Base-by-base conservation (phyloP, 2,113 vertebrate species). In the Holacanthus passer region DNA sequence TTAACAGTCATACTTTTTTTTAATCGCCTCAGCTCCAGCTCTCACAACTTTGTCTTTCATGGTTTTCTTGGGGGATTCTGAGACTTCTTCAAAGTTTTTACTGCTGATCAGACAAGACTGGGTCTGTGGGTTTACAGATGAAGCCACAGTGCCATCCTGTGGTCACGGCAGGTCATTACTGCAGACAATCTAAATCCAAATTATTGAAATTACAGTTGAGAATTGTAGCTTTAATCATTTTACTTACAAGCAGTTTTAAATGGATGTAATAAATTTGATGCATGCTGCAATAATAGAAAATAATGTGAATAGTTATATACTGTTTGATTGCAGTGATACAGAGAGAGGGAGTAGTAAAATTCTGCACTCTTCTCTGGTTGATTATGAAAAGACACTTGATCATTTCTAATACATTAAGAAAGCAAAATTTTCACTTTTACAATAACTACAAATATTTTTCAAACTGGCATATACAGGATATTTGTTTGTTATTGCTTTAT, bases 61-160 rank as follows among this genome's bases (percentile, higher is more conserved):
- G 73, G 79, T 80, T 85, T 93, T 89, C 87, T 88, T 86, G 43
- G 78, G 71, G 78, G 37, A 83, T 81, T 83, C 73, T 45, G 73
- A 87, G 69, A 77, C 84, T 90, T 91, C 74, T 81, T 91, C 64
- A 91, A 92, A 93, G 93, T 92, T 93, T 88, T 76, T 64, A 24
- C 35, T 65, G 27, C 68, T 85, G 60, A 89, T 82, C 70, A 78
- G 75, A 73, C n/a, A n/a, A 35, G 43, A 71, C 58, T 8, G 0
- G 20, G 5, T 39, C 19, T 5, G 14, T 16, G 11, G 66, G 41
- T 72, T 84, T 24, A 86, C 59, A 73, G 55, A 79, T 84, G 62
- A 85, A 87, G 47, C 89, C 91, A 94, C 94, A 96, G 92, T 95
- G 95, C 91, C 93, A 90, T 83, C 95, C 81, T 76, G 94, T 94